Conservation (phyloP, 2,888 invertebrate species). For the Caenorhabditis drosophilae region DNA sequence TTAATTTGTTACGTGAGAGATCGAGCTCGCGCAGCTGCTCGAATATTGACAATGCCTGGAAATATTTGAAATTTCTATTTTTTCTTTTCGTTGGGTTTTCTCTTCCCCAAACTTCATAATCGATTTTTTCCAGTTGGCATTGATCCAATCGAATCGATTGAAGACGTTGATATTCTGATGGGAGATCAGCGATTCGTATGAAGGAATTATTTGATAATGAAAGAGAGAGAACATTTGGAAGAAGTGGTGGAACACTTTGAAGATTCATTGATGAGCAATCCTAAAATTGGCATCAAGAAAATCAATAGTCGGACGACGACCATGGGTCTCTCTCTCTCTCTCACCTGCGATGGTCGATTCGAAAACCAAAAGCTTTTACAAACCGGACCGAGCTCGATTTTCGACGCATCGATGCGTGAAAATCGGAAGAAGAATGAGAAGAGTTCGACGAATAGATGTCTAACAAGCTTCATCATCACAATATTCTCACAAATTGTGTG, state of each 20-base stretch:
- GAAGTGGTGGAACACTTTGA: conserved; percentile 24
- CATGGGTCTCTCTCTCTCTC: neutral
- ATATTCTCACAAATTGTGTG: neutral
- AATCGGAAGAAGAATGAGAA: neutral
- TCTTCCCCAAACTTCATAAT: conserved; percentile 19
- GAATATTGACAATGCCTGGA: conserved; percentile 22
- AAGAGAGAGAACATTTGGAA: conserved; percentile 34
- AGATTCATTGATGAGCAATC: conserved; percentile 31
- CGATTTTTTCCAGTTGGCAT: conserved; percentile 35
- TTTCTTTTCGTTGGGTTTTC: neutral
- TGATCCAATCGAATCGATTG: conserved; percentile 39
- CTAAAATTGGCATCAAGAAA: conserved; percentile 19
- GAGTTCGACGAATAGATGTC: neutral
- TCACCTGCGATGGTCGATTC: conserved; percentile 44
- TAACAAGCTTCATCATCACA: conserved; percentile 1
- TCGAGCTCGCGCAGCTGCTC: conserved; percentile 38
- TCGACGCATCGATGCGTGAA: conserved; percentile 3
- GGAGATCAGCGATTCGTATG: conserved; percentile 21
- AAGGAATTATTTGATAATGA: conserved; percentile 41
- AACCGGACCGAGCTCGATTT: neutral
- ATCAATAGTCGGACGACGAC: too few species aligned
- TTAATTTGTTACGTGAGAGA: conserved; percentile 20
- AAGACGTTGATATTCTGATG: conserved; percentile 30
- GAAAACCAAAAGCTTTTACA: conserved; percentile 46
- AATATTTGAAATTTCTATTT: neutral